Percentiles rank a stretch among this genome's conserved stretches.
Conservation (phyloP, 2,797 vertebrate genomes). For the Lepus townsendii region DNA sequence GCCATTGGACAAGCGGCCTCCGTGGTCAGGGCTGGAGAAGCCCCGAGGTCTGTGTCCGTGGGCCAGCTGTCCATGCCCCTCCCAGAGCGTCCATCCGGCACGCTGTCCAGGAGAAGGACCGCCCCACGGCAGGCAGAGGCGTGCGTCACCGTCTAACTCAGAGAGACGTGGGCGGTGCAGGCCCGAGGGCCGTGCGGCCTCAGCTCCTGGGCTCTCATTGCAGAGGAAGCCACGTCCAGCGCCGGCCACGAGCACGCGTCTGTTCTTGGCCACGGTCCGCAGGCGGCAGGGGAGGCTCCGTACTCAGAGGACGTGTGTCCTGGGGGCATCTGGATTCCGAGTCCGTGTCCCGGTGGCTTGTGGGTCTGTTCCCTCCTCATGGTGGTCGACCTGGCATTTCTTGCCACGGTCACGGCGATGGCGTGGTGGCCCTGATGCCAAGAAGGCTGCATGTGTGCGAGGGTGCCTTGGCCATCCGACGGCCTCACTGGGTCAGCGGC, state of each 20-base stretch:
- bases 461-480: background rate
- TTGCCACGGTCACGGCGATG: background rate
- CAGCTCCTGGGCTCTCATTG: background rate
- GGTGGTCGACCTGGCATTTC: background rate
- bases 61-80: too few species aligned
- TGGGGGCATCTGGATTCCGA: slow-evolving; percentile 26
- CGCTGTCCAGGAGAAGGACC: too few species aligned
- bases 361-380: background rate
- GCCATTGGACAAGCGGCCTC: too few species aligned
- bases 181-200: too few species aligned
- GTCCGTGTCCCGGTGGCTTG: slow-evolving; percentile 4
- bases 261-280: background rate
- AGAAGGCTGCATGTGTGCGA: background rate
- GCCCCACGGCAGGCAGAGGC: too few species aligned
- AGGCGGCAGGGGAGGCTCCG: background rate
- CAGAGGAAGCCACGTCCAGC: background rate
- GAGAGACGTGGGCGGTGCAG: too few species aligned
- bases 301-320: slow-evolving; percentile 4
- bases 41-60: too few species aligned
- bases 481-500: background rate
- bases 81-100: too few species aligned
- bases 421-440: background rate
- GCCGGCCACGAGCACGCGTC: background rate
- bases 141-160: too few species aligned
- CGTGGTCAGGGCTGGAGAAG: too few species aligned